Evolutionary conservation across 1,140 invertebrate genomes (phyloP).

Genomic region (Apis florea): DNA sequence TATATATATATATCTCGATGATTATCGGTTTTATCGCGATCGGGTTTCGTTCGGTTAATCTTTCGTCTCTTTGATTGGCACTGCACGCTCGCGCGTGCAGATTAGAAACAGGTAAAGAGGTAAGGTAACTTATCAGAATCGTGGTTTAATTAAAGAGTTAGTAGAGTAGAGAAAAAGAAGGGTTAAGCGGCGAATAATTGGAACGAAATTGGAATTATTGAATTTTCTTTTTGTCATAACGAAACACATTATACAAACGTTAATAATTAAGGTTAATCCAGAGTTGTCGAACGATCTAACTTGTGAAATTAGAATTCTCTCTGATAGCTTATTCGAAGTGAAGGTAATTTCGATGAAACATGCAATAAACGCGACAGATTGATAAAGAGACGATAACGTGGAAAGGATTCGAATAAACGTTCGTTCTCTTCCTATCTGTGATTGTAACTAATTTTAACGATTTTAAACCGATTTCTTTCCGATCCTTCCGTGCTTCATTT

Average conservation of each 20-base stretch:
- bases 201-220: no score
- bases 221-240: no score
- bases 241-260: no score
- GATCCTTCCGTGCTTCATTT: background rate
- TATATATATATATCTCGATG: background rate
- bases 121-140: no score
- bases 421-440: background rate
- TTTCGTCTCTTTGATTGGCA: background rate
- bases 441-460: background rate
- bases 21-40: background rate
- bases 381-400: slow-evolving; percentile 1
- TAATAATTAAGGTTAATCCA: no score
- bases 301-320: background rate
- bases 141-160: no score
- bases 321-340: background rate
- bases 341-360: background rate
- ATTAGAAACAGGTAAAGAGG: no score
- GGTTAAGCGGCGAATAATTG: no score
- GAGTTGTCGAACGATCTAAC: no score
- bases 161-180: no score
- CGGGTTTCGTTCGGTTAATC: background rate
- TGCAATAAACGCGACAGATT: background rate
- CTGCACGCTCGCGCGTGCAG: no score
- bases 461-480: background rate
- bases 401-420: slow-evolving; percentile 33